These are phyloP conservation scores for Patella depressa DNA, from an alignment of 2,888 invertebrate species.

Conservation along the genomic window DNA sequence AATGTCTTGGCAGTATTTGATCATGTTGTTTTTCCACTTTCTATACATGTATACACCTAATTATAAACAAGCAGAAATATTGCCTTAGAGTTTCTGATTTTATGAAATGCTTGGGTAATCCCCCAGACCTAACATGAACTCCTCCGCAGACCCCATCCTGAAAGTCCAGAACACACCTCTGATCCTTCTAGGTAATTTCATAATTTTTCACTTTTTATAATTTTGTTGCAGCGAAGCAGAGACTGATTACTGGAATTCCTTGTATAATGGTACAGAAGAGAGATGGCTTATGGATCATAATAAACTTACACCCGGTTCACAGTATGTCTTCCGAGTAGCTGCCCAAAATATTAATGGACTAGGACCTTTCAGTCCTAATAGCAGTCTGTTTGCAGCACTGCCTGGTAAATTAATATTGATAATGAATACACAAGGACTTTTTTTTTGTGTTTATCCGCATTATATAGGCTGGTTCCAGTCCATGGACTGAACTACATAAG, in stretches of 20 bases:
- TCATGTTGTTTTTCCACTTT: too few species aligned
- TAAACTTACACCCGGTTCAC: conserved; percentile 75
- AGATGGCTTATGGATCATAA: conserved; percentile 83
- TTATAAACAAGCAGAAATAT: too few species aligned
- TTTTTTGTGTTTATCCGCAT: neutral
- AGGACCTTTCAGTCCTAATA: conserved; percentile 82
- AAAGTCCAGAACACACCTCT: too few species aligned
- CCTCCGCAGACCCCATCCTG: too few species aligned
- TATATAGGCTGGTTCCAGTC: neutral
- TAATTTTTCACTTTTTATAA: too few species aligned
- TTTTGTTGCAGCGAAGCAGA: conserved; percentile 25
- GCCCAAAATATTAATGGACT: conserved; percentile 87
- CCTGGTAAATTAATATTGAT: conserved; percentile 39
- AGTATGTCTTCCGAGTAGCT: conserved; percentile 81
- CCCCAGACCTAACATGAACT: too few species aligned
- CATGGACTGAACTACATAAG: too few species aligned
- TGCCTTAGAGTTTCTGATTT: too few species aligned
- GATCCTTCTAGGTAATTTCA: too few species aligned
- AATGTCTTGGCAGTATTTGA: too few species aligned
- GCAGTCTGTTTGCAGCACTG: conserved; percentile 74
- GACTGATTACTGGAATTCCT: conserved; percentile 52
- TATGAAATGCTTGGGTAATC: too few species aligned
- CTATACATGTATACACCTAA: too few species aligned
- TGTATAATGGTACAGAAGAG: conserved; percentile 75
- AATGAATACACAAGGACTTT: neutral